Evolutionary conservation across 2,113 vertebrate genomes (phyloP), one percentile per base, ranked within the genome.

Genomic region (Nerophis lumbriciformis): DNA sequence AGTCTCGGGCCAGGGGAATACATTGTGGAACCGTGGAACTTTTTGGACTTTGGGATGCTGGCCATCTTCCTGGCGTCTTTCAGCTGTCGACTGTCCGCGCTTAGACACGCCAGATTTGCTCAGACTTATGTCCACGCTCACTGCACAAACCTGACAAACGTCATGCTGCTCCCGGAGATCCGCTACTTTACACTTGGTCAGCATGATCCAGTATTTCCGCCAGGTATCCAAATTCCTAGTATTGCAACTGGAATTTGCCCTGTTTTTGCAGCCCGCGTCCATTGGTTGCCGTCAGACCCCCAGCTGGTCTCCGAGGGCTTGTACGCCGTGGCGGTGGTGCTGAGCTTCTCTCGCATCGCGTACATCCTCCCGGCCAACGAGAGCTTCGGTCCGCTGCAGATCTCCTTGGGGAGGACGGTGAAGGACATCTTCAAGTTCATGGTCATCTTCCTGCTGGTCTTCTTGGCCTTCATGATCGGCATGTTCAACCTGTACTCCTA

Each of bases 371-470:
- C 96, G 36, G 96, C 96, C 60, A 99, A 99, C 8, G 96, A 99
- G 85, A 98, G 95, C 82, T 95, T 99, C 16, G 96, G 96, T 1
- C 96, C 96, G 0, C 91, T 99, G 69, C 96, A 99, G 85, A 99
- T 99, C 85, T 99, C 96, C 2, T 91, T 98, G 14, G 96, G 96
- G 56, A 90, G 96, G 68, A 99, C 96, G 0, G 96, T 99, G 4
- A 99, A 99, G 77, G 95, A 99, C 79, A 98, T 99, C 87, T 96
- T 99, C 81, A 99, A 99, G 77, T 99, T 99, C 80, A 99, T 99
- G 96, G 95, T 99, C 81, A 99, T 99, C 88, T 99, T 99, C 83
- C 94, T 99, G 81, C 88, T 98, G 90, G 96, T 99, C 59, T 98
- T 99, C 73, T 89, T 99, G 85, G 96, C 96, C 37, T 99, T 99